These are phyloP conservation scores for Chloromyia formosa DNA, from an alignment of 2,888 invertebrate species.

Conservation along the genomic window DNA sequence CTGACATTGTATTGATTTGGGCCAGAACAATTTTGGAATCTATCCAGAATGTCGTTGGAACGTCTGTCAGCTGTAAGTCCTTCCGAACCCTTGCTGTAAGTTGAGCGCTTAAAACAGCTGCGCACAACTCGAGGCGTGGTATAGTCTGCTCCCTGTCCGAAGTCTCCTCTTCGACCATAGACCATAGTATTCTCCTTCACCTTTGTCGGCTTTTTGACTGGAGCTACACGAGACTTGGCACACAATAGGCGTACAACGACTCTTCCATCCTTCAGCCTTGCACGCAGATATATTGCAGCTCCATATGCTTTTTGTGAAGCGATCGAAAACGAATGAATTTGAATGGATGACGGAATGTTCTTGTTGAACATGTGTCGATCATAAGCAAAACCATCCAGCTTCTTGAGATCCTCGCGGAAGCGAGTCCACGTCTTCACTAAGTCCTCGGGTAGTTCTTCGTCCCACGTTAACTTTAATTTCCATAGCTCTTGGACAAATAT, in stretches of 20 bases:
- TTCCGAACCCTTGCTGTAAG: conserved; percentile 41
- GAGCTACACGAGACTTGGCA: conserved; percentile 46
- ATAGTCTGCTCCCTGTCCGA: conserved; percentile 45
- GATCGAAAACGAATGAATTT: conserved; percentile 47
- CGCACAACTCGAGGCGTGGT: conserved; percentile 55
- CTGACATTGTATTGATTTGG: not conserved
- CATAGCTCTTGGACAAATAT: conserved; percentile 49
- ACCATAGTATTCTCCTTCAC: too few relatives aligned
- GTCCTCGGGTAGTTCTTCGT: conserved; percentile 42
- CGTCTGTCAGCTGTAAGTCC: conserved; percentile 36
- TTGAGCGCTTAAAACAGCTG: conserved; percentile 52
- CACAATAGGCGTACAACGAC: conserved; percentile 14
- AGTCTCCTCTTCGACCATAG: too few relatives aligned
- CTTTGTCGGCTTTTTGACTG: conserved; percentile 19
- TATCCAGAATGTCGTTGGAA: conserved; percentile 50
- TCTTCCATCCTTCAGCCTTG: not conserved
- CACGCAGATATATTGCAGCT: conserved; percentile 34
- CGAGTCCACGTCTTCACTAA: conserved; percentile 35
- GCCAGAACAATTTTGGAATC: conserved; percentile 53
- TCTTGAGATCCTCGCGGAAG: conserved; percentile 3
- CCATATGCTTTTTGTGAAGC: conserved; percentile 44
- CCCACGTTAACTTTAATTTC: conserved; percentile 44
- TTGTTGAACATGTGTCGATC: conserved; percentile 40
- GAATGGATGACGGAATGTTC: not conserved
- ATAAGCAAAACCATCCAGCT: conserved; percentile 33